Base-by-base conservation (phyloP, 1,140 invertebrate species). In the Formica selysi region DNA sequence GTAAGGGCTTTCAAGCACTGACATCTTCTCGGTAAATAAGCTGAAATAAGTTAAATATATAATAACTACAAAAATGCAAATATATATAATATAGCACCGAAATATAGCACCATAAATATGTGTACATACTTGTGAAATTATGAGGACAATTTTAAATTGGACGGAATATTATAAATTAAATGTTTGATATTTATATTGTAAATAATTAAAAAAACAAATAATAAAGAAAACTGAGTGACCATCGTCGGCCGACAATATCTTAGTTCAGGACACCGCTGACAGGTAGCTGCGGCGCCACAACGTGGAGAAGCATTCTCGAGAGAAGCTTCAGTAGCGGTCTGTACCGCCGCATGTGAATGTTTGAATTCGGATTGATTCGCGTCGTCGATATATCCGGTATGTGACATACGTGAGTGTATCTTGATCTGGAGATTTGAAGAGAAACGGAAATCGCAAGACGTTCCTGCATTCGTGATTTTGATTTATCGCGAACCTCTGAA, bases 241-340 rank as follows among this genome's bases (percentile, higher is more conserved):
- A 13, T 61, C 29, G 7, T 44, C 38, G 11, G 7, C 7, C 2
- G 16, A 51, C 48, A 51, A 51, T 51, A 51, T 5, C 32, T 32
- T 81, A 81, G 68, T 73, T 74, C 38, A 22, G 59, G 54, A 54
- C 79, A n/a, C 22, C 13, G 70, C 68, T 70, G 59, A 73, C 68
- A 83, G 79, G 79, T 83, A 22, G 22, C 38, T 19, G 61, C 38
- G 51, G 41, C 38, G 54, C 67, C 10, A 54, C 51, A 51, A 51
- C 16, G 19, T 32, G 26, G 48, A 19, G 16, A 13, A 51, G 16
- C 68, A n/a, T 61, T 61, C 26, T 41, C 22, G 79, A 48, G 54
- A 48, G 61, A 64, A 11, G 68, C 51, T 57, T 68, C 64, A 80
- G 76, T 80, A 80, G 64, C 67, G 36, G 67, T 81, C 67, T 81